Percentiles rank a stretch among this genome's conserved stretches.
Conservation (phyloP, 2,113 vertebrate species). For the Mustelus asterias region DNA sequence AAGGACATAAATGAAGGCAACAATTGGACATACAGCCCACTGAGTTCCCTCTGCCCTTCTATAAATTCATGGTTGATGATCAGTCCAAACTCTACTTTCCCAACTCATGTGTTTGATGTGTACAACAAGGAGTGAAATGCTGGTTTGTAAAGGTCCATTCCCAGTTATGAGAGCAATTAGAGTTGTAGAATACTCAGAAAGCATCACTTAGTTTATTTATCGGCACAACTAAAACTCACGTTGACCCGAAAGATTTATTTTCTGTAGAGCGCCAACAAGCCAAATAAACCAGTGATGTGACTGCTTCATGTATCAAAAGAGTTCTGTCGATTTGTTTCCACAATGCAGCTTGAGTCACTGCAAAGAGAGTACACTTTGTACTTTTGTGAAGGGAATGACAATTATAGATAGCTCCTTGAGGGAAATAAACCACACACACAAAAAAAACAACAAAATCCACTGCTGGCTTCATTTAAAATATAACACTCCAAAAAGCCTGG, state of each 20-base stretch:
- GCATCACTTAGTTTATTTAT: background rate
- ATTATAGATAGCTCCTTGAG: slow-evolving; percentile 16
- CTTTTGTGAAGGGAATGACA: slow-evolving; percentile 16
- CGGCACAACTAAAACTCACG: background rate
- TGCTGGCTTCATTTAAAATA: slow-evolving; percentile 14
- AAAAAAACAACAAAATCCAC: background rate
- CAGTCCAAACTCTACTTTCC: too few relatives aligned
- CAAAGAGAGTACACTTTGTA: background rate
- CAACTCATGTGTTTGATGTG: background rate
- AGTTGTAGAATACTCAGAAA: background rate
- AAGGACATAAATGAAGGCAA: background rate
- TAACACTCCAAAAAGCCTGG: background rate
- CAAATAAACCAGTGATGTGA: background rate
- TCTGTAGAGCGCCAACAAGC: background rate
- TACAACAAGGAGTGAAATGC: background rate
- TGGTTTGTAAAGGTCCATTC: background rate
- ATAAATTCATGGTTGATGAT: background rate
- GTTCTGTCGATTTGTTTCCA: background rate
- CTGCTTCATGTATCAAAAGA: background rate
- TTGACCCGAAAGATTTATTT: background rate
- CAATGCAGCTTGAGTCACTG: background rate
- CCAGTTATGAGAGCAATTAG: background rate
- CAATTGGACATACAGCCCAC: background rate
- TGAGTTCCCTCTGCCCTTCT: background rate
- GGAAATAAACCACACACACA: background rate